Base-by-base conservation (phyloP, 1,140 invertebrate species). In the Eulimnadia texana region DNA sequence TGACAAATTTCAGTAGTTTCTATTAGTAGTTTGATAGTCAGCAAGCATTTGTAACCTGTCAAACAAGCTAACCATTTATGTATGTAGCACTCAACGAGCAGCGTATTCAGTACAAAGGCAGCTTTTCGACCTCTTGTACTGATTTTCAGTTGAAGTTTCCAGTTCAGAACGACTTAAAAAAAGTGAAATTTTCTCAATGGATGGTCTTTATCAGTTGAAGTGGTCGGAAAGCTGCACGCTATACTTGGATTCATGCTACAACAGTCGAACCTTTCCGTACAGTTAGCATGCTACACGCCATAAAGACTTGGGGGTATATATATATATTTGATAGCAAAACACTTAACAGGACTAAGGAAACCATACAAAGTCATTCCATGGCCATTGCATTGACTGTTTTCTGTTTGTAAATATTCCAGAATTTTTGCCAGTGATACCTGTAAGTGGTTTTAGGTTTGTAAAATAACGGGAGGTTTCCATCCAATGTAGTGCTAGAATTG, bases 401-500 rank as follows among this genome's bases (percentile, higher is more conserved):
- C 19, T 19, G 10, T 11, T 11, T 47, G 11, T 47, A 11, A 11
- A 11, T n/a, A 0, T 1, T 11, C n/a, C 11, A n/a, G 11, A 47
- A n/a, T 11, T 47, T 47, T 47, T n/a, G 42, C 23, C 42, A 29
- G 16, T 25, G 24, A 51, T 59, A 59, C 55, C 55, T 63, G 50
- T 51, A 50, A 13, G 49, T 19, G 27, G 57, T 53, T 51, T 60
- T 63, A 50, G 62, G 62, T 56, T 60, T 63, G 49, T 63, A 63
- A 59, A 59, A 63, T 29, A 58, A 13, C 33, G 62, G 56, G 27
- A 63, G 62, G 47, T 49, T 59, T 33, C 62, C 58, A 27, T 63
- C 62, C 58, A 58, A 25, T 29, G 62, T 59, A 29, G 55, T 59
- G 50, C 62, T 63, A 28, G n/a, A n/a, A n/a, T n/a, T n/a, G 58